These are phyloP conservation scores for Caenorhabditis briggsae DNA, from an alignment of 1,140 invertebrate species.

Conservation along the genomic window DNA sequence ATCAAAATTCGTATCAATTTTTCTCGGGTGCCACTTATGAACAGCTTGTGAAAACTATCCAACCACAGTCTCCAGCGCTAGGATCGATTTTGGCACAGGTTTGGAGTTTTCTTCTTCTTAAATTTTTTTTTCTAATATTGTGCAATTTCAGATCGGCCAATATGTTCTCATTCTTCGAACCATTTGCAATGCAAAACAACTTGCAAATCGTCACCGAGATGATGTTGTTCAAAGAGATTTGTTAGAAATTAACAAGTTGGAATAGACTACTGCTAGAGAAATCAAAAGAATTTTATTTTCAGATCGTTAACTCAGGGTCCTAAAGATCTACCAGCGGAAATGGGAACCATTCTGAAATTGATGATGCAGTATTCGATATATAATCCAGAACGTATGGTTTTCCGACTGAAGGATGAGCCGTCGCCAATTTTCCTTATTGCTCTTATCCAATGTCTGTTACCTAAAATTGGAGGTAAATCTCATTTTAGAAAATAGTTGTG, in stretches of 20 bases:
- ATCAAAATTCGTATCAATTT: background rate
- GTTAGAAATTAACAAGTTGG: conserved; percentile 7
- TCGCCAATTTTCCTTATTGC: conserved; percentile 18
- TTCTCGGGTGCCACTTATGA: conserved; percentile 9
- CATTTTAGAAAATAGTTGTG: background rate
- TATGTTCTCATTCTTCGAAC: background rate
- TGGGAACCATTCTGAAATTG: conserved; percentile 17
- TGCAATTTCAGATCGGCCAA: conserved; percentile 17
- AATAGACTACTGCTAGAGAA: background rate
- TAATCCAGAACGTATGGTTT: conserved; percentile 22
- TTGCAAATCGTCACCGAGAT: background rate
- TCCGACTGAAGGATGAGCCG: conserved; percentile 24
- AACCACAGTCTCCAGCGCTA: background rate
- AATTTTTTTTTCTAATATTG: no score
- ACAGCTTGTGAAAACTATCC: conserved; percentile 22
- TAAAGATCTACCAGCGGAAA: background rate
- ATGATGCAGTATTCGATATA: conserved; percentile 34
- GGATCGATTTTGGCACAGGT: background rate
- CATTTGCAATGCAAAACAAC: conserved; percentile 11
- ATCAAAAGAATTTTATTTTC: background rate
- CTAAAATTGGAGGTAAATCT: conserved; percentile 21
- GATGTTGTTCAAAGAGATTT: conserved; percentile 23
- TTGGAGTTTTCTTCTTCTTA: no score
- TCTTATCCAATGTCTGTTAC: background rate
- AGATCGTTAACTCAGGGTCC: conserved; percentile 18